Conservation (phyloP, 2,113 vertebrate genomes). For the Dipodomys merriami region DNA sequence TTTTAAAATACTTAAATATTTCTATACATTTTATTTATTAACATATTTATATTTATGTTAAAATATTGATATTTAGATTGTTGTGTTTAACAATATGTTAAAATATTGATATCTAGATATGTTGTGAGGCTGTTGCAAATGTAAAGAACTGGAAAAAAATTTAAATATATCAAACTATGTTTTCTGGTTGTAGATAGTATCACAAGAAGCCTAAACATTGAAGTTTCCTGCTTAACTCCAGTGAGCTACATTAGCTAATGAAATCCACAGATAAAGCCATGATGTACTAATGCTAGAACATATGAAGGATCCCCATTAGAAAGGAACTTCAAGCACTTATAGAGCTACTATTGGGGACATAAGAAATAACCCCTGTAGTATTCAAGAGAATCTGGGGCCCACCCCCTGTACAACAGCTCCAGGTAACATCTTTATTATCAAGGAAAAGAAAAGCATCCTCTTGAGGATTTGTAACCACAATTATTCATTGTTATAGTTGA, state of each 20-base stretch:
- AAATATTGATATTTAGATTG: not conserved
- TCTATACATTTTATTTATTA: not conserved
- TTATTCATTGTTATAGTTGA: not conserved
- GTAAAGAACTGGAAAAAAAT: not conserved
- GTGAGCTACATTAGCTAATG: not conserved
- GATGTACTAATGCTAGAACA: not conserved
- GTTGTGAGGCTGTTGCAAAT: not conserved
- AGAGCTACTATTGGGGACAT: fast-evolving
- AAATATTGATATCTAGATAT: not conserved
- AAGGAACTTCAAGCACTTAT: not conserved
- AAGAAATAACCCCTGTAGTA: not conserved
- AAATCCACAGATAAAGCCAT: not conserved
- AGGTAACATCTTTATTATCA: not conserved
- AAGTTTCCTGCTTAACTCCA: not conserved
- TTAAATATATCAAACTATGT: not conserved
- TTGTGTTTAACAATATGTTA: not conserved
- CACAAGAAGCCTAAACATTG: not conserved
- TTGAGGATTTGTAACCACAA: not conserved
- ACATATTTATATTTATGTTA: not conserved
- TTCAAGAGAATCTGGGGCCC: not conserved
- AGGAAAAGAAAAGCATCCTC: not conserved
- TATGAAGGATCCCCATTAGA: not conserved
- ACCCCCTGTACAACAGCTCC: too few species aligned
- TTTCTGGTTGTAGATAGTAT: not conserved
- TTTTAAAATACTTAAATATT: not conserved